Conservation (phyloP, 2,797 vertebrate genomes). For the Mus minutoides region DNA sequence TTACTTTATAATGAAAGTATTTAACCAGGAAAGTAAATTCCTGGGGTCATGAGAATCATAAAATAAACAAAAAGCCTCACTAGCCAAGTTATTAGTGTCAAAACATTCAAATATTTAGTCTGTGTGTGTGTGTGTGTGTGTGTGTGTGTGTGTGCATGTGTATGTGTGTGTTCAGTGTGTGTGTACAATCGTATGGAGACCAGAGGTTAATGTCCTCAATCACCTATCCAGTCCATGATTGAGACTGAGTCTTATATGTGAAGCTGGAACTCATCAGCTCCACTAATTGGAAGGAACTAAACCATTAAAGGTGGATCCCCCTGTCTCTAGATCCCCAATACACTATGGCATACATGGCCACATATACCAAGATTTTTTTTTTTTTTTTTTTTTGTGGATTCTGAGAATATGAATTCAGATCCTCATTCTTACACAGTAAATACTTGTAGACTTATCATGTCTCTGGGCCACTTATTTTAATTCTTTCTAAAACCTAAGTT, state of each 20-base stretch:
- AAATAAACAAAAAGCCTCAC: neutral
- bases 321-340: neutral
- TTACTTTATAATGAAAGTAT: neutral
- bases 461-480: too few relatives aligned
- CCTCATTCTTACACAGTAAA: neutral
- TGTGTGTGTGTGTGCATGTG: neutral
- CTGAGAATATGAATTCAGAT: neutral
- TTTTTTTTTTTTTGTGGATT: too few relatives aligned
- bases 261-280: neutral
- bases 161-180: neutral
- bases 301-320: neutral
- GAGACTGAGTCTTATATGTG: neutral
- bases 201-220: neutral
- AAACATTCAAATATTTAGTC: neutral
- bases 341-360: fast-evolving
- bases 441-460: neutral
- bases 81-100: neutral
- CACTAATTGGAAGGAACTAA: neutral
- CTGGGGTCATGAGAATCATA: neutral
- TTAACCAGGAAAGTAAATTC: neutral
- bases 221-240: neutral
- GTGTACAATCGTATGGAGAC: neutral
- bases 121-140: neutral
- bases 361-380: too few relatives aligned
- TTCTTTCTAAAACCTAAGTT: neutral